Conservation (phyloP, 2,113 vertebrate genomes). For the Nesogale talazaci region DNA sequence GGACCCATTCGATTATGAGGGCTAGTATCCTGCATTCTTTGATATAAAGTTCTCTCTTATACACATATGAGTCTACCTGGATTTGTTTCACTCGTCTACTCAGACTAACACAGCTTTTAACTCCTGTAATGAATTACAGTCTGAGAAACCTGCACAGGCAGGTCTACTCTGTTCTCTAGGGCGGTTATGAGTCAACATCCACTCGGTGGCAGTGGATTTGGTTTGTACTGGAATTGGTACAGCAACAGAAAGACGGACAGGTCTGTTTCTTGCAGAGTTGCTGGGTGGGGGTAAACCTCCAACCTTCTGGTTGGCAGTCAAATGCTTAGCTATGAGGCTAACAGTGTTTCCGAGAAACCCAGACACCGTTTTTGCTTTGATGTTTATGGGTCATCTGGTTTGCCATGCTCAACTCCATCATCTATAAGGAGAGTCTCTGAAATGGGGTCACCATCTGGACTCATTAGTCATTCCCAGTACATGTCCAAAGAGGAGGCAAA, state of each 20-base stretch:
- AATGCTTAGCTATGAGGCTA: neutral
- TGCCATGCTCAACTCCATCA: neutral
- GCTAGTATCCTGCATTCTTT: too few relatives aligned
- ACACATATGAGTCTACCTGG: too few relatives aligned
- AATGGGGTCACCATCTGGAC: neutral
- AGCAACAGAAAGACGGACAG: neutral
- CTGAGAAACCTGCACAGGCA: neutral
- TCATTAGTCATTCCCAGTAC: neutral
- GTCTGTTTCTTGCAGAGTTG: neutral
- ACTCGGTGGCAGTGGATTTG: too few relatives aligned
- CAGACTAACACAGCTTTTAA: neutral
- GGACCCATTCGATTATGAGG: too few relatives aligned
- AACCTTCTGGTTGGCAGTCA: neutral
- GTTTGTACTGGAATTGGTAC: too few relatives aligned
- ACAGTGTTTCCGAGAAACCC: neutral
- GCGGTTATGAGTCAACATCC: too few relatives aligned
- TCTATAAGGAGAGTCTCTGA: neutral
- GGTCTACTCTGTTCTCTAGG: too few relatives aligned
- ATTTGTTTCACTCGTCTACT: too few relatives aligned
- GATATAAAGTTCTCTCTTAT: too few relatives aligned
- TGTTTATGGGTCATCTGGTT: neutral
- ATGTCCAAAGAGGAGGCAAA: neutral
- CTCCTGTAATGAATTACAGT: neutral
- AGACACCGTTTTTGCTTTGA: neutral
- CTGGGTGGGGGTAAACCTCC: neutral